These are phyloP conservation scores for Ryuthela nishihirai DNA, from an alignment of 2,888 invertebrate genomes.

Conservation along the genomic window DNA sequence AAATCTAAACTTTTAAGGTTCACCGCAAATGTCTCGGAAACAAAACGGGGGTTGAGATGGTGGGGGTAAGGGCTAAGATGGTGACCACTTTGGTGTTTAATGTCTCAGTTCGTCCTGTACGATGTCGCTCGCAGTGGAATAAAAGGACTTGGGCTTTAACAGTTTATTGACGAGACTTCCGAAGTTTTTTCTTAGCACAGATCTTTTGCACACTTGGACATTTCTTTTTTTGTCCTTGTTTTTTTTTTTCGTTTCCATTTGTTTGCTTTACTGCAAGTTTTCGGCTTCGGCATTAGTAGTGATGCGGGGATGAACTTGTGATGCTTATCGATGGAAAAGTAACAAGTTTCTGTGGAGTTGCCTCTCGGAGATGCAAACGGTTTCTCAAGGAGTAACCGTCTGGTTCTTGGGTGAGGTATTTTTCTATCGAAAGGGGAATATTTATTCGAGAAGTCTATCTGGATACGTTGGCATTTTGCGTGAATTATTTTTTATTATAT, in stretches of 20 bases:
- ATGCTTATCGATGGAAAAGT: background rate
- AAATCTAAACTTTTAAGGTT: constrained; percentile 18
- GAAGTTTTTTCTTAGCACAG: no score
- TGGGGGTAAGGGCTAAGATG: background rate
- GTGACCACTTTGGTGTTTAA: constrained; percentile 3
- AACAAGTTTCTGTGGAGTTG: background rate
- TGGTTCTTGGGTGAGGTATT: no score
- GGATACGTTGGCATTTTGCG: no score
- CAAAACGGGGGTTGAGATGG: background rate
- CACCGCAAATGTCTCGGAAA: constrained; percentile 34
- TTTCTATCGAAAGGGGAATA: no score
- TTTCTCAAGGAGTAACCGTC: no score
- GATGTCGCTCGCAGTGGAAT: background rate
- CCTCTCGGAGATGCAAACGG: no score
- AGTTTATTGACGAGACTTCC: background rate
- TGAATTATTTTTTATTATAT: no score
- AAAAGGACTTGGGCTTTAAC: background rate
- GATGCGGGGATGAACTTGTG: no score
- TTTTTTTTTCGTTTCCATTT: background rate
- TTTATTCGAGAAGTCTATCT: no score
- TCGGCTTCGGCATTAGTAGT: background rate
- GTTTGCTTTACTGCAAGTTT: background rate
- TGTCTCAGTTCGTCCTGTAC: constrained; percentile 8
- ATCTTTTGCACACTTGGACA: no score
- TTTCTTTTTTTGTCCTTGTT: background rate